Evolutionary conservation across 2,113 vertebrate species (phyloP), one percentile per base, ranked within the genome.

Genomic region (Harpagus bidentatus): DNA sequence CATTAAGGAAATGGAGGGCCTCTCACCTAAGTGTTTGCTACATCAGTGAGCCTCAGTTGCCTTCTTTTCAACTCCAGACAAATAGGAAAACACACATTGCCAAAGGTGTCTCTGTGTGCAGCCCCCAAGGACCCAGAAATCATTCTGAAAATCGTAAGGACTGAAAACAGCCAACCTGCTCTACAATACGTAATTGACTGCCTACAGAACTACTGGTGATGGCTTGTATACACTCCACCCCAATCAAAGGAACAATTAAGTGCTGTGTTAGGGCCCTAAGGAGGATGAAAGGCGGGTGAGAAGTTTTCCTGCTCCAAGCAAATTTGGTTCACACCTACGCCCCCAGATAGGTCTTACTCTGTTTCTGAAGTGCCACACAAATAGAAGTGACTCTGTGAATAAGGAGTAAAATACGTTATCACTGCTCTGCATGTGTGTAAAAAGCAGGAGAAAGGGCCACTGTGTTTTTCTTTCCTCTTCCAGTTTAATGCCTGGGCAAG

Each of bases 1-100:
- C 59, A 65, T 88, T 90, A 97, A 89, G 76, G 88, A 95, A 81
- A 82, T 59, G 52, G 88, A 89, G 53, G 42, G 19, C 32, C 59
- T 88, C 88, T 95, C 5, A 9, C 71, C 29, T 32, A 90, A 90
- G 70, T 43, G 56, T 73, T 85, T 40, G 40, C 63, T 48, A 19
- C 56, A 40, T 93, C 82, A 70, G 23, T n/a, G 55, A 86, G 88
- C 61, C 69, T 63, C 72, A 40, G 42, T 38, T 47, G 13, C 55
- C 56, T 66, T 47, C 67, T 59, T 86, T 81, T 52, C 76, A 81
- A n/a, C 50, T 31, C 26, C n/a, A 59, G 72, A 58, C 53, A 81
- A 79, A 58, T 6, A 55, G 69, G 65, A 80, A 59, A 90, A 70
- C 38, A 50, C 67, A n/a, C 50, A 47, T 23, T 69, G 59, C 85